phyloP scores from a whole-genome alignment of 1,140 invertebrate species.

The Brachionus rubens region DNA sequence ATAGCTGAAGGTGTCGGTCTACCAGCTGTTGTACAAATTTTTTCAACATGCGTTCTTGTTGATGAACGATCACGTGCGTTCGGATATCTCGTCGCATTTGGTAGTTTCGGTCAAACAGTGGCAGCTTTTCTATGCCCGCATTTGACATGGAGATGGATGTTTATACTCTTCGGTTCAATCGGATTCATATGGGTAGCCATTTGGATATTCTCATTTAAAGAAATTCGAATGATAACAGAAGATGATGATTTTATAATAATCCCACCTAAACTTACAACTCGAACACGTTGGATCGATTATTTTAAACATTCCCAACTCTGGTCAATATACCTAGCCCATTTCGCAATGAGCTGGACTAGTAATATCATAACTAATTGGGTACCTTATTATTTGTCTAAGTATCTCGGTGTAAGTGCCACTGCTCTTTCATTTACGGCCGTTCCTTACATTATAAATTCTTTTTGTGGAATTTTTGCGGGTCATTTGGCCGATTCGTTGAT shows the following conservation, averaged over 20 bases:
- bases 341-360: conserved; percentile 79
- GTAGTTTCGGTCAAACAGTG: conserved; percentile 73
- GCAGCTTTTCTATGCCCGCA: conserved; percentile 68
- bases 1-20: conserved; percentile 75
- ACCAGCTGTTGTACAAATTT: conserved; percentile 76
- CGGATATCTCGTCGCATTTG: conserved; percentile 72
- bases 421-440: conserved; percentile 74
- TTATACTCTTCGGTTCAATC: conserved; percentile 71
- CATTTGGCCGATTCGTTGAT: conserved; percentile 72
- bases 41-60: conserved; percentile 71
- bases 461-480: conserved; percentile 70
- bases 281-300: conserved; percentile 68
- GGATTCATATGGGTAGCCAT: conserved; percentile 71
- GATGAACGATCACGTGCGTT: conserved; percentile 74
- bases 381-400: conserved; percentile 70
- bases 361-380: conserved; percentile 82
- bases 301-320: conserved; percentile 71
- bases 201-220: conserved; percentile 68
- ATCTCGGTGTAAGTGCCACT: conserved; percentile 69
- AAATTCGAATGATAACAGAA: conserved; percentile 60
- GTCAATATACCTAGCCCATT: conserved; percentile 76
- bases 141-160: conserved; percentile 69
- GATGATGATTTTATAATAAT: conserved; percentile 57
- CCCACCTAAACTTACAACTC: conserved; percentile 58
- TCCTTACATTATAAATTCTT: conserved; percentile 73